Evolutionary conservation across 1,140 invertebrate species (phyloP), one percentile per base, ranked within the genome.

Genomic region (Camponotus pennsylvanicus): DNA sequence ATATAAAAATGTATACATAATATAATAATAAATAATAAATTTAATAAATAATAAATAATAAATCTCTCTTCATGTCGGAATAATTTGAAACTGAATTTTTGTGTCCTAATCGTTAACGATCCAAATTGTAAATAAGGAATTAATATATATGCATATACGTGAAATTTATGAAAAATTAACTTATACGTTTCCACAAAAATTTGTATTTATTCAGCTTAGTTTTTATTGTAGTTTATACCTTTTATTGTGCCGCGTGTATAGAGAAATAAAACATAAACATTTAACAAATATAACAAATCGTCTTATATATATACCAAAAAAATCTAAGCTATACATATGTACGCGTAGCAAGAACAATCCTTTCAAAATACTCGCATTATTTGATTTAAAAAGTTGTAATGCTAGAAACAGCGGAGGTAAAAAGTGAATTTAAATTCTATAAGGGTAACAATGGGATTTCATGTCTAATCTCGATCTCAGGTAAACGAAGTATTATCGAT

Each of bases 401-500:
- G n/a, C 13, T 15, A 34, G 13, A 8, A 21, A 55, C 18, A n/a
- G 21, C 37, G 66, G 15, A 37, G 37, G 67, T 37, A 71, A 82
- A 27, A 70, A 70, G 78, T 27, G 40, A 59, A 82, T 82, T 82
- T 71, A 71, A 70, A 70, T 82, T 82, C 67, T 71, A 82, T 82
- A 61, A 71, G 40, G 27, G 55, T 27, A 61, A 73, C 55, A 55
- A 82, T 82, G 55, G 27, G 42, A 69, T 86, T 89, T 45, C 88
- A 71, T 89, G 87, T 86, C 73, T 89, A 86, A 89, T 89, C 88
- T 89, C 77, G 88, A 86, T 89, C 84, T 80, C 52, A 70, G 70
- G 45, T 76, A 55, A 69, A 85, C 86, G 34, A 85, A n/a, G 40
- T 71, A 67, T 57, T 76, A 85, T 49, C 82, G 79, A 82, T 71